A percentile compares a stretch with the other conserved stretches of the same genome.
Evolutionary conservation across 2,888 invertebrate species (phyloP).

Genomic region (Dynastes maya): DNA sequence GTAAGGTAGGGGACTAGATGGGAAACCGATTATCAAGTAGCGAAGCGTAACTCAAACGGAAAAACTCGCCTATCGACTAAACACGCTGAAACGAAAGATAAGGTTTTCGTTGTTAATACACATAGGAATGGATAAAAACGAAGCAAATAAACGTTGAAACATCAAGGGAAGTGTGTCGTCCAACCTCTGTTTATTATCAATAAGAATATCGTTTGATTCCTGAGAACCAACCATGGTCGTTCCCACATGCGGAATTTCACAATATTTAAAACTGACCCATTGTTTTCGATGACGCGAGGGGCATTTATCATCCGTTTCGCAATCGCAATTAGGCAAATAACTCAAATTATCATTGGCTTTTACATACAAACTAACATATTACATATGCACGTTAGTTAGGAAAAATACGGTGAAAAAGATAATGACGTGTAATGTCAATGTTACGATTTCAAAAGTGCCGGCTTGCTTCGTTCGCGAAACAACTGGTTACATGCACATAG

Average conservation of each 20-base stretch:
- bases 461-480: not conserved
- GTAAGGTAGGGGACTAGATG: not conserved
- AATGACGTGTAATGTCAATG: conserved; percentile 28
- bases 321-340: conserved; percentile 41
- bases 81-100: conserved; percentile 1
- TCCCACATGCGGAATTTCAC: conserved; percentile 41
- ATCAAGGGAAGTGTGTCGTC: conserved; percentile 40
- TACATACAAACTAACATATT: conserved; percentile 10
- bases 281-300: conserved; percentile 30
- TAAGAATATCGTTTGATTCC: conserved; percentile 40
- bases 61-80: conserved; percentile 3
- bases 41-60: not conserved
- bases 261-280: conserved; percentile 45
- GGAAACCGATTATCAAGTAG: conserved; percentile 30
- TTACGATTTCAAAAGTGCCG: conserved; percentile 10
- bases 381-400: conserved; percentile 6
- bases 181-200: conserved; percentile 29
- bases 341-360: conserved; percentile 37
- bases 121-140: not conserved
- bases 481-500: not conserved
- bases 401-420: not conserved
- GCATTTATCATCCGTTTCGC: conserved; percentile 30
- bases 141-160: conserved; percentile 2
- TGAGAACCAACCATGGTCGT: conserved; percentile 48
- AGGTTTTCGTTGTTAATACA: not conserved